These are phyloP conservation scores for Drosophila testacea DNA, from an alignment of 2,888 invertebrate species.

Conservation along the genomic window DNA sequence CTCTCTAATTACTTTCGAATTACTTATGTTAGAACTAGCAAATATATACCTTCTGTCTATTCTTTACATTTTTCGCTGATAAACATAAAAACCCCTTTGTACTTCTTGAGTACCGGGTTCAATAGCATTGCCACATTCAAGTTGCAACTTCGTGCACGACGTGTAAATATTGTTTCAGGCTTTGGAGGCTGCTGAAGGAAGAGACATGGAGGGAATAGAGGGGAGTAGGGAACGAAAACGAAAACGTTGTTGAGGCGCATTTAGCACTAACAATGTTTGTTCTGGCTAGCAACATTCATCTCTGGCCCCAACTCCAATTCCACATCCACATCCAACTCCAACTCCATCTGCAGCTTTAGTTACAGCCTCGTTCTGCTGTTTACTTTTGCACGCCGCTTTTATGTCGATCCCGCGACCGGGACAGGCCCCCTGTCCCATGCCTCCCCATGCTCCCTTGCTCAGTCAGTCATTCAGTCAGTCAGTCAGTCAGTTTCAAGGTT, in stretches of 20 bases:
- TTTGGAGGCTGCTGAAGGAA: not conserved
- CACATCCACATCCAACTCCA: slow-evolving; percentile 4
- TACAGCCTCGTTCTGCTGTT: slow-evolving; percentile 55
- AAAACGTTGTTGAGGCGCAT: slow-evolving; percentile 64
- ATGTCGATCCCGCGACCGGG: slow-evolving; percentile 71
- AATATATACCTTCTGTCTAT: too few relatives aligned
- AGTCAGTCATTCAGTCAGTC: slow-evolving; percentile 35
- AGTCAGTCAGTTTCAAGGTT: slow-evolving; percentile 22
- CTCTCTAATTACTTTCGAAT: too few relatives aligned
- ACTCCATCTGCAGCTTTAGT: slow-evolving; percentile 14
- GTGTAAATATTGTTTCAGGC: slow-evolving; percentile 78
- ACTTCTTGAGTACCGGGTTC: not conserved
- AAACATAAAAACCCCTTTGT: too few relatives aligned
- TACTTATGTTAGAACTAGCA: too few relatives aligned
- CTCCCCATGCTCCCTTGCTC: not conserved
- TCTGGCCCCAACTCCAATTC: slow-evolving; percentile 16
- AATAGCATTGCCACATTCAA: slow-evolving; percentile 57
- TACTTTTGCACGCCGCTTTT: slow-evolving; percentile 74
- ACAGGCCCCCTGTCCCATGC: not conserved
- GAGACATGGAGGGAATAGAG: not conserved
- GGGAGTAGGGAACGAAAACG: slow-evolving; percentile 28
- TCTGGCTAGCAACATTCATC: slow-evolving; percentile 61
- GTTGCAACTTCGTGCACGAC: slow-evolving; percentile 82
- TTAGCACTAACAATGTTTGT: slow-evolving; percentile 82
- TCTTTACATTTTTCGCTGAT: too few relatives aligned